Evolutionary conservation across 2,888 invertebrate genomes (phyloP), one percentile per base, ranked within the genome.

Genomic region (Dermolepida albohirtum): DNA sequence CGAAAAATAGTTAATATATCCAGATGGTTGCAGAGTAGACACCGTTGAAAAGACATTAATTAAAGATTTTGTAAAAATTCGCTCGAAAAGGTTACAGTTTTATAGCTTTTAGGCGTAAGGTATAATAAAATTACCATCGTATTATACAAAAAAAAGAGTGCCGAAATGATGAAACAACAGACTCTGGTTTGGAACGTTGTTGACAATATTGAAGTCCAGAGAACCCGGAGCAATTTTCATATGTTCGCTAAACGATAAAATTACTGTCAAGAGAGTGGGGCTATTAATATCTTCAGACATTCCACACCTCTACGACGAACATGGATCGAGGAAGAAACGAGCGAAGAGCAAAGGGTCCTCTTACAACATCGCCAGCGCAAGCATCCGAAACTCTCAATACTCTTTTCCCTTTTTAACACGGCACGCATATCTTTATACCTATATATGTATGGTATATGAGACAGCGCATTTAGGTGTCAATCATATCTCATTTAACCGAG

Each of bases 401-500:
- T 65, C 51, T 65, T 57, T 65, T 65, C 64, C 64, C 50, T 27
- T 27, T 59, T 67, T 51, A 51, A 39, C 39, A 43, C 44, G 51
- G 52, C 43, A 39, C 44, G 64, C 57, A 54, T 41, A 47, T 64
- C 57, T 65, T 59, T n/a, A n/a, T n/a, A n/a, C n/a, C 29, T 44
- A 59, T 44, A 44, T 47, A 62, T 29, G 41, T 49, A 51, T 40
- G 14, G 14, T 55, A 65, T 76, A 76, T 77, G 77, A 78, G 78
- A 77, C 75, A 76, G 77, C 76, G 77, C 74, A 80, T 81, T 81
- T 80, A 80, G 72, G 76, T 79, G 83, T 83, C 83, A 83, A 83
- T 83, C 83, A 83, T 75, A 76, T 75, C 80, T 83, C 82, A 81
- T 82, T 83, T 83, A 80, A 78, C 77, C 76, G 74, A 72, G 73